These are phyloP conservation scores for Glossosoma conforme DNA, from an alignment of 1,140 invertebrate genomes.

Conservation along the genomic window DNA sequence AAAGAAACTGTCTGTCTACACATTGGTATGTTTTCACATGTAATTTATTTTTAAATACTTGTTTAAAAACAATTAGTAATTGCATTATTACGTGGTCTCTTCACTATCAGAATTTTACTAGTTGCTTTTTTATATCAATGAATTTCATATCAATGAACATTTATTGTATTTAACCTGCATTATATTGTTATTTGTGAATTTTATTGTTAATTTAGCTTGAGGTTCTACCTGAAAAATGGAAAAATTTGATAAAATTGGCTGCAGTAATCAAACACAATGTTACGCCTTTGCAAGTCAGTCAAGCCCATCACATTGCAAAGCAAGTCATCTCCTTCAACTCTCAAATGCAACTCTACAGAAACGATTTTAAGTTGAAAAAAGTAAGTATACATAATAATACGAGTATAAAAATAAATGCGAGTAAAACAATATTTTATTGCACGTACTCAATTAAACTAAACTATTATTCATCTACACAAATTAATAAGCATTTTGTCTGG, in stretches of 20 bases:
- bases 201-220: conserved; percentile 50
- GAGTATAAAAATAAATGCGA: no score
- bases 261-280: conserved; percentile 82
- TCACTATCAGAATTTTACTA: no score
- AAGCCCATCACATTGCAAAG: conserved; percentile 58
- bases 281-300: conserved; percentile 65
- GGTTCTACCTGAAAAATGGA: conserved; percentile 85
- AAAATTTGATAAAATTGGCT: conserved; percentile 76
- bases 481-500: no score
- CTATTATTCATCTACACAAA: no score
- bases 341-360: conserved; percentile 68
- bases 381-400: no score
- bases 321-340: conserved; percentile 72
- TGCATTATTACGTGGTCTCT: no score
- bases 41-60: no score
- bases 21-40: conserved; percentile 44
- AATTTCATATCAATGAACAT: not conserved
- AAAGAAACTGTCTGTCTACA: conserved; percentile 43
- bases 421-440: not conserved
- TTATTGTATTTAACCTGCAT: not conserved
- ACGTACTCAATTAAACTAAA: not conserved
- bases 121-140: no score
- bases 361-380: conserved; percentile 59
- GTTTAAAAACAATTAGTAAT: no score
- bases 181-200: not conserved